phyloP scores from a whole-genome alignment of 2,888 invertebrate genomes.

The Apamea crenata region DNA sequence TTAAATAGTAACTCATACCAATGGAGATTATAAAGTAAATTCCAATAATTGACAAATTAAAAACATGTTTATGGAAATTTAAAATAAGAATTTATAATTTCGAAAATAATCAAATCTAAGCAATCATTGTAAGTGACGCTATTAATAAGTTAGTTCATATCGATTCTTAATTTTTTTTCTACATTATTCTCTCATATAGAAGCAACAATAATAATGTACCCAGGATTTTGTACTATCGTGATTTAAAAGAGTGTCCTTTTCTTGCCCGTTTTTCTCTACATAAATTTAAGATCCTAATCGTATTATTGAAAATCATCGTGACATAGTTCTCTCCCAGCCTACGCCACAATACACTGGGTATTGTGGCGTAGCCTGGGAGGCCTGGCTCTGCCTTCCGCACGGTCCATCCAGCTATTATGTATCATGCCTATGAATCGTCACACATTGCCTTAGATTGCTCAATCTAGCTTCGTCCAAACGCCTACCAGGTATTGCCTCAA shows the following conservation, averaged over 20 bases:
- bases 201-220: too few species aligned
- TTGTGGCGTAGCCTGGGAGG: too few species aligned
- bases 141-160: too few species aligned
- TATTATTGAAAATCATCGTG: not conserved
- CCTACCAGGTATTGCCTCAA: slow-evolving; percentile 1
- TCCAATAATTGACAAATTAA: not conserved
- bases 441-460: not conserved
- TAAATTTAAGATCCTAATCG: not conserved
- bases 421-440: not conserved
- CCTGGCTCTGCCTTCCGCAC: not conserved
- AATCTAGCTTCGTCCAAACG: not conserved
- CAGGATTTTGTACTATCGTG: too few species aligned
- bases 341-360: too few species aligned
- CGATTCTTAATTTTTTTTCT: too few species aligned
- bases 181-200: too few species aligned
- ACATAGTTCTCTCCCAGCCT: too few species aligned
- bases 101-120: not conserved
- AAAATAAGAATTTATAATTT: not conserved
- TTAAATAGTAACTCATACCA: not conserved
- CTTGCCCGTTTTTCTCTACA: too few species aligned
- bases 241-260: too few species aligned
- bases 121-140: not conserved
- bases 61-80: not conserved
- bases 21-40: not conserved
- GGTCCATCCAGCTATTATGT: not conserved